phyloP scores from a whole-genome alignment of 2,113 vertebrate species.

The Macroglossus sobrinus region DNA sequence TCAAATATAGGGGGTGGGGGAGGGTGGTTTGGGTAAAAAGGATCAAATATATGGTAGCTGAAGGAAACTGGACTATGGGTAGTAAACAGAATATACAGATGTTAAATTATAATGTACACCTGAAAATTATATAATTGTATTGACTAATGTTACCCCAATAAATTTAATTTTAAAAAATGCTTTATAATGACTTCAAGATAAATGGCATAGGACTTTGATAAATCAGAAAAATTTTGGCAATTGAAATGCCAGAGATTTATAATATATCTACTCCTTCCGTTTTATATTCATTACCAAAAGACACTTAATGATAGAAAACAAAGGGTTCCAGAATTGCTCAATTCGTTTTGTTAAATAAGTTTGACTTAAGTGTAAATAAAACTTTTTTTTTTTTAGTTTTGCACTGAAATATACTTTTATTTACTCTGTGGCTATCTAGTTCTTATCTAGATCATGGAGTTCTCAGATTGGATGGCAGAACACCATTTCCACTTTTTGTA shows the following conservation, averaged over 20 bases:
- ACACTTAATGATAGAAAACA: background rate
- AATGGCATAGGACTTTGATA: background rate
- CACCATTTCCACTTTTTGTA: background rate
- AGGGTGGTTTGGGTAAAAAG: no score
- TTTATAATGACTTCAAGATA: slow-evolving; percentile 25
- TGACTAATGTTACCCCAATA: no score
- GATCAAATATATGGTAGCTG: no score
- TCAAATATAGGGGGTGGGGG: no score
- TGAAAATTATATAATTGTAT: no score
- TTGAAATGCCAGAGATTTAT: background rate
- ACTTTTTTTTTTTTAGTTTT: background rate
- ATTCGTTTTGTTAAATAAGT: background rate
- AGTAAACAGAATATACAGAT: no score
- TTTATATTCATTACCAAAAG: slow-evolving; percentile 4
- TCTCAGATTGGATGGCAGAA: background rate
- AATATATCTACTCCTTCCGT: background rate
- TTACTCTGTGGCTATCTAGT: background rate
- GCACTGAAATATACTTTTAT: background rate
- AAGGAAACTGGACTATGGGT: no score
- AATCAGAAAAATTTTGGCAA: background rate
- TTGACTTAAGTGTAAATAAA: background rate
- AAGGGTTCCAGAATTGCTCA: background rate
- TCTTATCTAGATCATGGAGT: background rate
- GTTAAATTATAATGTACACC: no score
- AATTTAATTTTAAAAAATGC: background rate